Conservation (phyloP, 2,113 vertebrate species). For the Chlorodrepanis virens region DNA sequence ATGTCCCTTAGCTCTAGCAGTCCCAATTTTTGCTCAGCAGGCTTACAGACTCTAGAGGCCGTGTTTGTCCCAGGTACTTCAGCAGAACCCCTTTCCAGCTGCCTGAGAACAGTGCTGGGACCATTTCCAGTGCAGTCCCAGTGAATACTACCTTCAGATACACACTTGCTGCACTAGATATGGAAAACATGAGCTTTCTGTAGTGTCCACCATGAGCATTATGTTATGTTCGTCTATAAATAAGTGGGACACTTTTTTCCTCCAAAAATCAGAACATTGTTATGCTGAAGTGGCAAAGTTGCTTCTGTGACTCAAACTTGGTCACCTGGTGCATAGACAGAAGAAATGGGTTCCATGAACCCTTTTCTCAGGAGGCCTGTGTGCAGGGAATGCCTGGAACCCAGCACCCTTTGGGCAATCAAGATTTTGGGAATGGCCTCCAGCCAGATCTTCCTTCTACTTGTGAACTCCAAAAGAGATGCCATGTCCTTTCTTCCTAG, state of each 20-base stretch:
- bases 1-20: background rate
- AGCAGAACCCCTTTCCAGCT: background rate
- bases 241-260: background rate
- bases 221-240: background rate
- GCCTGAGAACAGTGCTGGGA: background rate
- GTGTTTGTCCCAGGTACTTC: background rate
- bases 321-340: background rate
- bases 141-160: background rate
- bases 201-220: background rate
- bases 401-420: background rate
- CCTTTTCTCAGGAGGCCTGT: background rate
- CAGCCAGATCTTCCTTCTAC: background rate
- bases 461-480: background rate
- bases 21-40: background rate
- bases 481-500: rapidly evolving
- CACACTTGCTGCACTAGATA: background rate
- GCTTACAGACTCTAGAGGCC: background rate
- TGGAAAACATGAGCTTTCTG: background rate
- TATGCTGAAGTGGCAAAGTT: background rate
- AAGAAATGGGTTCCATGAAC: background rate
- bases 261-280: background rate
- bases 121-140: background rate
- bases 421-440: background rate
- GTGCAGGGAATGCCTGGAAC: background rate
- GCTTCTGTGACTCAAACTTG: background rate